Evolutionary conservation across 1,140 invertebrate species (phyloP), one percentile per base, ranked within the genome.

Genomic region (Ceratina japonica): DNA sequence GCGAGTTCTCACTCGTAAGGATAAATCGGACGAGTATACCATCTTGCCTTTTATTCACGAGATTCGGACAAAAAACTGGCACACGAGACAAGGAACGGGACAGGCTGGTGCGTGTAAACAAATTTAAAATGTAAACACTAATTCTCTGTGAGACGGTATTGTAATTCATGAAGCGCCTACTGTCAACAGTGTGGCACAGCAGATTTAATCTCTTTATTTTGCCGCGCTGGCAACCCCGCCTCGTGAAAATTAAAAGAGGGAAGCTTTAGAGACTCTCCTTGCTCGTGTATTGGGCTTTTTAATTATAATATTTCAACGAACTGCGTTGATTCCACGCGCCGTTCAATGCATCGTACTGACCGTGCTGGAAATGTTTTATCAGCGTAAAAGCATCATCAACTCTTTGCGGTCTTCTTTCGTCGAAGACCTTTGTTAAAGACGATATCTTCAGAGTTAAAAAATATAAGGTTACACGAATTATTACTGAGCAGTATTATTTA

Each of bases 61-160:
- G 37, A 44, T 44, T 44, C 10, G 37, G 10, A 10, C 37, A 44
- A 44, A 44, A 7, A 44, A n/a, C n/a, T 44, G 5, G 10, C 10
- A 37, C 24, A 18, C 15, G 58, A 51, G 37, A 44, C 37, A 44
- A 44, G 5, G 10, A 44, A 10, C 10, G 10, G 5, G 5, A 44
- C 5, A 44, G 2, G 8, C 31, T 44, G 63, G 27, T 49, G 51
- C 7, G n/a, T 58, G 73, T 20, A 20, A 66, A 59, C 63, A 75
- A 75, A 75, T 58, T 44, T 20, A 49, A 66, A 75, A 7, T 24
- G 63, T 65, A 27, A 66, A 75, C 73, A 66, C 31, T 66, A 31
- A 49, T 10, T 75, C 24, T 15, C 5, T 18, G 3, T 27, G 63
- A 44, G 44, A 13, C 37, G 15, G 24, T 44, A 61, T 68, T 59